Conservation (phyloP, 2,888 invertebrate genomes). For the Zelleria hepariella region DNA sequence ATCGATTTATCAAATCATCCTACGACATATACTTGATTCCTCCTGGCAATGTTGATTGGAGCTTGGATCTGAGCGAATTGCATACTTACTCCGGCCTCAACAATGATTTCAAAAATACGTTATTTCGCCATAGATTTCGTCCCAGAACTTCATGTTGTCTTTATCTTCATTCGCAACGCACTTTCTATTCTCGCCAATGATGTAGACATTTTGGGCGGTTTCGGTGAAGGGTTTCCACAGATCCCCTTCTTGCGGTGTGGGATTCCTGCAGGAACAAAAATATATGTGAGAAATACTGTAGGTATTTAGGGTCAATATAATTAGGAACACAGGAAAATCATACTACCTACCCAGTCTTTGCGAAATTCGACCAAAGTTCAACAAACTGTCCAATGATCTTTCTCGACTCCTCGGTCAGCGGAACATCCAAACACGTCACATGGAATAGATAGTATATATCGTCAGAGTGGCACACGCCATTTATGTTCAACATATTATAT, state of each 20-base stretch:
- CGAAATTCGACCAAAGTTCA: constrained; percentile 51
- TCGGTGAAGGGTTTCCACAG: constrained; percentile 51
- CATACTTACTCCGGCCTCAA: too few relatives aligned
- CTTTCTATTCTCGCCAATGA: constrained; percentile 39
- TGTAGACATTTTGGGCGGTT: constrained; percentile 32
- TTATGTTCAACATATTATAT: constrained; percentile 42
- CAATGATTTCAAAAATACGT: too few relatives aligned
- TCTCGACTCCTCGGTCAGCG: constrained; percentile 42
- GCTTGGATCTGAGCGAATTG: too few relatives aligned
- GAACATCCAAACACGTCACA: constrained; percentile 42
- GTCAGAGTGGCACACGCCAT: constrained; percentile 58
- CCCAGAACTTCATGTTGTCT: constrained; percentile 48
- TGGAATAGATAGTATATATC: constrained; percentile 54
- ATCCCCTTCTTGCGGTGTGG: constrained; percentile 28
- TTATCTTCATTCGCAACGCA: constrained; percentile 31
- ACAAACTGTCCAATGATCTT: constrained; percentile 36
- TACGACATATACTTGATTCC: too few relatives aligned
- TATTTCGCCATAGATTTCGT: constrained; percentile 34
- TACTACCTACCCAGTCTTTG: constrained; percentile 43
- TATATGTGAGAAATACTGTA: too few relatives aligned
- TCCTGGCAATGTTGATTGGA: too few relatives aligned
- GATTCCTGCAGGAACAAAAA: constrained; percentile 52
- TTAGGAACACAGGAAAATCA: background rate
- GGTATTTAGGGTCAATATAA: background rate
- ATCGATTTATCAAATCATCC: too few relatives aligned